Percentiles rank a stretch among this genome's conserved stretches.
Evolutionary conservation across 2,888 invertebrate species (phyloP).

Genomic region (Galeruca laticollis): DNA sequence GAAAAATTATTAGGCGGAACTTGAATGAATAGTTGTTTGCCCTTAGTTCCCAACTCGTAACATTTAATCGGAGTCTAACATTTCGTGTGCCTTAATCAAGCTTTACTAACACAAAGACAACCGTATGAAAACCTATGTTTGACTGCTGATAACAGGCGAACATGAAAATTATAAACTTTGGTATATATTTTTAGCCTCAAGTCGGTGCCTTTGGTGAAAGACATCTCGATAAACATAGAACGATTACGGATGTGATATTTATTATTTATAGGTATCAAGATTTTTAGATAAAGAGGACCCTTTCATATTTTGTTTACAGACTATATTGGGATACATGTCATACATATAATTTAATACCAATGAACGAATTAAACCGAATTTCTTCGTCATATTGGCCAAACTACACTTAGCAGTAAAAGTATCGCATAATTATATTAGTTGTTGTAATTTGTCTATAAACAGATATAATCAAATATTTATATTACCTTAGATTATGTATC

Average conservation of each 20-base stretch:
- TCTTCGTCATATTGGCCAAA: too few relatives aligned
- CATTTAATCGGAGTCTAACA: slow-evolving; percentile 34
- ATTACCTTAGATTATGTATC: too few relatives aligned
- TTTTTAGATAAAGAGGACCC: too few relatives aligned
- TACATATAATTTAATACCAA: too few relatives aligned
- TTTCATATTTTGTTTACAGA: too few relatives aligned
- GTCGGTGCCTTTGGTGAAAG: neutral
- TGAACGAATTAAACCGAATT: too few relatives aligned
- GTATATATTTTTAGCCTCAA: slow-evolving; percentile 8
- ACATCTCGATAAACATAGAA: neutral
- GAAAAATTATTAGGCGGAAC: slow-evolving; percentile 2
- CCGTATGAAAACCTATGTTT: slow-evolving; percentile 15
- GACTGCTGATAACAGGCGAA: slow-evolving; percentile 18
- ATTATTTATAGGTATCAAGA: too few relatives aligned
- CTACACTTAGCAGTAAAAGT: too few relatives aligned
- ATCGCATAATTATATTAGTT: too few relatives aligned
- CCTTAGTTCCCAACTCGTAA: slow-evolving; percentile 5
- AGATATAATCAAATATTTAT: too few relatives aligned
- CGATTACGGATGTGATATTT: neutral
- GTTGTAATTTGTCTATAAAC: too few relatives aligned
- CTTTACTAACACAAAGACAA: slow-evolving; percentile 9
- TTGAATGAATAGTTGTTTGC: neutral
- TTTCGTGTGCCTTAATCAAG: slow-evolving; percentile 14
- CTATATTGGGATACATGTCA: too few relatives aligned
- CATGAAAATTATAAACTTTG: slow-evolving; percentile 8